Percentiles rank a stretch among this genome's conserved stretches.
phyloP scores from a whole-genome alignment of 2,113 vertebrate species.

The Leiothrix lutea region DNA sequence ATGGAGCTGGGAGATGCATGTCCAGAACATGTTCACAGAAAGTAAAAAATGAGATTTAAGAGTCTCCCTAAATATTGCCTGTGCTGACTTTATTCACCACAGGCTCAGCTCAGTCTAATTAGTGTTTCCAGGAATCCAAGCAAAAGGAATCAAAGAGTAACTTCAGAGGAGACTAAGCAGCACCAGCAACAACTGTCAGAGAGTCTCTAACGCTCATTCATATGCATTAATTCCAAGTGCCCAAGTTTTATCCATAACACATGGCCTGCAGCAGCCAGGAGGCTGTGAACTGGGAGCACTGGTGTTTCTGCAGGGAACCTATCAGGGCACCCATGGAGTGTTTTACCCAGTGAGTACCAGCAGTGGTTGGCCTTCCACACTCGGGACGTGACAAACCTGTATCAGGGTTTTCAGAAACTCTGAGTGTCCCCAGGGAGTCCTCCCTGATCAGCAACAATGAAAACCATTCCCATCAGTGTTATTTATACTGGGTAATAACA shows the following conservation, averaged over 20 bases:
- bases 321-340: background rate
- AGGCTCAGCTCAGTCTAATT: slow-evolving; percentile 43
- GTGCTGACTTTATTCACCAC: slow-evolving; percentile 5
- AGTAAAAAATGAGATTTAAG: background rate
- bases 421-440: slow-evolving; percentile 4
- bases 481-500: slow-evolving; percentile 60
- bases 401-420: background rate
- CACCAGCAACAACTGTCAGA: slow-evolving; percentile 11
- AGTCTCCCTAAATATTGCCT: background rate
- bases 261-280: background rate
- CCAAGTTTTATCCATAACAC: slow-evolving; percentile 20
- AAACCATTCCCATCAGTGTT: slow-evolving; percentile 55
- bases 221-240: background rate
- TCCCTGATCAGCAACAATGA: slow-evolving; percentile 44
- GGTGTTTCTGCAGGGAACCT: background rate
- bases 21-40: background rate
- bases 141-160: slow-evolving; percentile 41
- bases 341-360: background rate
- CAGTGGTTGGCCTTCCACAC: background rate
- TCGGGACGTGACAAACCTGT: background rate
- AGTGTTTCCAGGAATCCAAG: slow-evolving; percentile 40
- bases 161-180: slow-evolving; percentile 41
- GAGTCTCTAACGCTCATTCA: slow-evolving; percentile 22
- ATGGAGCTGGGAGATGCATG: background rate
- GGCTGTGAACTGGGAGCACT: background rate